phyloP scores from a whole-genome alignment of 2,888 invertebrate species.

The Fabriciana adippe region DNA sequence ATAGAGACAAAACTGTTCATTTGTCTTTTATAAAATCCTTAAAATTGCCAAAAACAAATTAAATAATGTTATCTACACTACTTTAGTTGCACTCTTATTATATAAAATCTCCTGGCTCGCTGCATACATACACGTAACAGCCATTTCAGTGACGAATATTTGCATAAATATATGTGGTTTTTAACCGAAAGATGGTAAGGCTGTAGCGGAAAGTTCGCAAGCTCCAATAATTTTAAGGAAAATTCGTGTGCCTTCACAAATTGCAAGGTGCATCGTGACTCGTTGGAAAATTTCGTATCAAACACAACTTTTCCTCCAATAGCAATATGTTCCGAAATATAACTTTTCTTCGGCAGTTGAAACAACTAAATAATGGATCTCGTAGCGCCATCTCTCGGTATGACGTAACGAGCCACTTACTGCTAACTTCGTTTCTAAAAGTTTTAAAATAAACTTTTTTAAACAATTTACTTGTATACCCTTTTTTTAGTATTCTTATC shows the following conservation, averaged over 20 bases:
- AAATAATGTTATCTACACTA: no score
- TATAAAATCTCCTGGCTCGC: no score
- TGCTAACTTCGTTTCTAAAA: conserved; percentile 8
- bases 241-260: neutral
- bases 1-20: no score
- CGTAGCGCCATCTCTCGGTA: conserved; percentile 14
- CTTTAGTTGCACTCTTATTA: no score
- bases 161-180: neutral
- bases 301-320: neutral
- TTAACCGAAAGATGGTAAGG: neutral
- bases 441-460: neutral
- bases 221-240: neutral
- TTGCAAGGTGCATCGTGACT: neutral
- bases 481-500: no score
- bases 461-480: neutral
- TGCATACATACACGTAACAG: neutral
- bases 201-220: neutral
- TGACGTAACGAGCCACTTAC: neutral
- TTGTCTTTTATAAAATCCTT: no score
- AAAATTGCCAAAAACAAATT: no score
- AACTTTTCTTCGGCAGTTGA: neutral
- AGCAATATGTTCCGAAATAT: no score
- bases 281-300: neutral
- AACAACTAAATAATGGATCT: neutral
- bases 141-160: conserved; percentile 1